phyloP scores from a whole-genome alignment of 2,888 invertebrate species.

The Sphaerophoria taeniata region DNA sequence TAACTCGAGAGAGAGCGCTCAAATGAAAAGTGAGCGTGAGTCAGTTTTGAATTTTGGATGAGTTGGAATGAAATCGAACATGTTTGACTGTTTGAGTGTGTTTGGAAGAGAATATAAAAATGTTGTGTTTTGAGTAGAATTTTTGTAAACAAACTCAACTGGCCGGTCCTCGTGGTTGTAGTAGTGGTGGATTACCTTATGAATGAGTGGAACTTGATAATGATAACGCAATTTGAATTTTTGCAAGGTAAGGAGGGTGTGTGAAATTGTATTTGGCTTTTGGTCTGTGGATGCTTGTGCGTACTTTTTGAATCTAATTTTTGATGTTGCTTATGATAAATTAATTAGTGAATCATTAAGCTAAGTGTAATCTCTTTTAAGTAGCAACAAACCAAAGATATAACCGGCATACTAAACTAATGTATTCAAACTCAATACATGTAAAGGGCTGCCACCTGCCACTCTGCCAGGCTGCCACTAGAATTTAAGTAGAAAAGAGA shows the following conservation, averaged over 20 bases:
- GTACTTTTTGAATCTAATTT: background rate
- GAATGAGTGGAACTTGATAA: constrained; percentile 12
- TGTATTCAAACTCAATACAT: no score
- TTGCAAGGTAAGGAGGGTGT: background rate
- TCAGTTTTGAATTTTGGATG: background rate
- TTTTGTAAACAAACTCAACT: constrained; percentile 10
- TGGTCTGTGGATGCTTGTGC: background rate
- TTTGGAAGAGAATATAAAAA: constrained; percentile 3
- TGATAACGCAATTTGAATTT: constrained; percentile 16
- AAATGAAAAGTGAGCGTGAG: constrained; percentile 36
- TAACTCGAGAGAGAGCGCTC: constrained; percentile 14
- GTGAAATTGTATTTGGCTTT: no score
- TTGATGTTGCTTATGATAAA: no score
- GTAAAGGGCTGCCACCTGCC: no score
- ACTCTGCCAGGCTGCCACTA: no score
- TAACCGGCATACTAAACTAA: no score
- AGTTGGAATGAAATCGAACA: background rate
- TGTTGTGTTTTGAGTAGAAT: constrained; percentile 32
- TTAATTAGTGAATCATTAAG: no score
- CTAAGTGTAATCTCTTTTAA: no score
- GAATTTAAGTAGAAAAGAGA: no score
- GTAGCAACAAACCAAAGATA: no score
- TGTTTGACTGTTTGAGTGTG: constrained; percentile 50
- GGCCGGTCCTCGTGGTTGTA: background rate
- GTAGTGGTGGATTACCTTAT: background rate